These are phyloP conservation scores for Lordiphosa clarofinis DNA, from an alignment of 1,140 invertebrate species.

Conservation along the genomic window DNA sequence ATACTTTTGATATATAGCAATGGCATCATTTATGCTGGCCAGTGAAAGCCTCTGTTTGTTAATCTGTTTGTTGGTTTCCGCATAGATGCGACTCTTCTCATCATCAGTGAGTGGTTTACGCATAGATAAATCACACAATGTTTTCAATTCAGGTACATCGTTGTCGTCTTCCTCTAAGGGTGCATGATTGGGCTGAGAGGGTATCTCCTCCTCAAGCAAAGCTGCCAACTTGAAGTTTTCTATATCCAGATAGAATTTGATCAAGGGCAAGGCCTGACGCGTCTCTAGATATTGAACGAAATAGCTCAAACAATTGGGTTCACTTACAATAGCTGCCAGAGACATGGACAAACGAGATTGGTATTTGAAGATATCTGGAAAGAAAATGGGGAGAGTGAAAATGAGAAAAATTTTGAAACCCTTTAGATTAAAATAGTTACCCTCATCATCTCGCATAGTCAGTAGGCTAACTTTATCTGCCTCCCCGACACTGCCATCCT, in stretches of 20 bases:
- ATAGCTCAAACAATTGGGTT: constrained; percentile 86
- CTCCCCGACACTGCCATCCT: constrained; percentile 26
- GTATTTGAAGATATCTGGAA: constrained; percentile 68
- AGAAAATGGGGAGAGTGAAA: too few species aligned
- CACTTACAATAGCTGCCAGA: constrained; percentile 84
- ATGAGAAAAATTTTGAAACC: constrained; percentile 5
- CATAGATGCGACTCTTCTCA: constrained; percentile 77
- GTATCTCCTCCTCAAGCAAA: constrained; percentile 5
- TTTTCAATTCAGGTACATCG: constrained; percentile 78
- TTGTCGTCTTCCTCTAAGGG: constrained; percentile 28
- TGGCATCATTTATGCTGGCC: constrained; percentile 79
- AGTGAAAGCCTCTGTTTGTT: constrained; percentile 35
- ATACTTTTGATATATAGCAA: constrained; percentile 82
- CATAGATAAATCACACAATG: constrained; percentile 73
- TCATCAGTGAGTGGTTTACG: constrained; percentile 76
- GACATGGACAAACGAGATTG: constrained; percentile 81
- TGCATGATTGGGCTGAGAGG: constrained; percentile 1
- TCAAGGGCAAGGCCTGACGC: constrained; percentile 81
- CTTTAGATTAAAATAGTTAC: constrained; percentile 43
- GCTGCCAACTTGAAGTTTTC: constrained; percentile 82
- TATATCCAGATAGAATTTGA: constrained; percentile 88
- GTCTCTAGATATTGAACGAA: constrained; percentile 88
- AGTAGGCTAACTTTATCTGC: constrained; percentile 53
- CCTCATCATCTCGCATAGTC: constrained; percentile 54
- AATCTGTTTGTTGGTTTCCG: constrained; percentile 71